Percentiles rank a stretch among this genome's conserved stretches.
Evolutionary conservation across 1,140 invertebrate species (phyloP).

Genomic region (Drosophila trapezifrons): DNA sequence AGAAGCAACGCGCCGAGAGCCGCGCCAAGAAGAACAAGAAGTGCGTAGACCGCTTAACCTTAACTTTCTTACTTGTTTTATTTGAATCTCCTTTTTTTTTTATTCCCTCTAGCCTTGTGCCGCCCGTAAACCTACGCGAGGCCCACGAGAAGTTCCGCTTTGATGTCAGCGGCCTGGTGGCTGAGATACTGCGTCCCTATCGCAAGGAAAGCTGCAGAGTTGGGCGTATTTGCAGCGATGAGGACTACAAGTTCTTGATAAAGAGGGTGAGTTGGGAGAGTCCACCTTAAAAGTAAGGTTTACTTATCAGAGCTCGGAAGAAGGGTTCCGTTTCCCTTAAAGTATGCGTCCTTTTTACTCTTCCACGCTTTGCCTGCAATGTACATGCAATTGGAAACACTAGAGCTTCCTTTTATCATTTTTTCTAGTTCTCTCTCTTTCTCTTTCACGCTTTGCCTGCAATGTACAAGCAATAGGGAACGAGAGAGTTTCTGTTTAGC

Average conservation of each 20-base stretch:
- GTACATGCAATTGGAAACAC: no score
- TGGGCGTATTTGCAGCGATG: constrained; percentile 93
- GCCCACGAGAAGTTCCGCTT: constrained; percentile 93
- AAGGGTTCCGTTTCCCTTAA: no score
- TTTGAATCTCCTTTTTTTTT: neutral
- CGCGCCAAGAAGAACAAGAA: constrained; percentile 45
- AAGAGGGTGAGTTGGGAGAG: constrained; percentile 90
- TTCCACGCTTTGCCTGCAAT: no score
- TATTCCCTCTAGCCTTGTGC: neutral
- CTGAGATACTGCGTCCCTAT: constrained; percentile 95
- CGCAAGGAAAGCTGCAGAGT: constrained; percentile 90
- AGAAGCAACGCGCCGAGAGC: constrained; percentile 48
- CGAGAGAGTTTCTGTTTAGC: no score
- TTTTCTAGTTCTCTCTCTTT: no score
- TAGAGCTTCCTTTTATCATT: no score
- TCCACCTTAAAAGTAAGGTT: neutral
- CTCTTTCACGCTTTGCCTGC: constrained; percentile 65
- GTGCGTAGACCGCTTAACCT: constrained; percentile 15
- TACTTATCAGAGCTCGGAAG: no score
- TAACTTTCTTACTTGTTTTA: neutral
- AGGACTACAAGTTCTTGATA: constrained; percentile 98
- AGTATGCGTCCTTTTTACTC: no score
- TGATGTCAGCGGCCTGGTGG: constrained; percentile 95
- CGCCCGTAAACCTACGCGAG: constrained; percentile 48
- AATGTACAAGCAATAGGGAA: no score